Base-by-base conservation (phyloP, 1,140 invertebrate genomes). In the Zaprionus lachaisei region DNA sequence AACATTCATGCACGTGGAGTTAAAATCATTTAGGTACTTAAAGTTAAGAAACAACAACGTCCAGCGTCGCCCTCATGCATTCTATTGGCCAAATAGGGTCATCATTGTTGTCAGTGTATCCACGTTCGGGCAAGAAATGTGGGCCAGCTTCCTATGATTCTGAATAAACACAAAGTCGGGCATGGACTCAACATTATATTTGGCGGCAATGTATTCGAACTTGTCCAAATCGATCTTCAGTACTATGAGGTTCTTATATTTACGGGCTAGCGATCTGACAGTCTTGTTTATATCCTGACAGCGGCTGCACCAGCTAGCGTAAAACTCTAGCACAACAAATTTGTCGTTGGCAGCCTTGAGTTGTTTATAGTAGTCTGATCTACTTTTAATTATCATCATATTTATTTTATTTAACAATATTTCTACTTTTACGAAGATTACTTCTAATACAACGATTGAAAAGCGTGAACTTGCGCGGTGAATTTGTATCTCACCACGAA, bases 291-390 rank as follows among this genome's bases (percentile, higher is more conserved):
- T 96, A 60, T 93, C 91, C 79, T 94, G 94, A 91, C 95, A 96
- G 3, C 95, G 96, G 0, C 95, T 95, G 91, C 93, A 93, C 93
- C 93, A 93, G 4, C 73, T 92, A 34, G 93, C 93, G 60, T 87
- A 92, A 72, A 95, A 95, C 66, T 95, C 95, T 20, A 96, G 92
- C 5, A 96, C 93, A 15, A 96, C 93, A 34, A 96, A 72, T 74
- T 95, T 95, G 17, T 91, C 77, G 1, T 94, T 95, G 44, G 94
- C 94, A 24, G 93, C 93, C 12, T 93, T 91, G 17, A 95, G 24
- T 41, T 72, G 75, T n/a, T 89, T 89, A 44, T 76, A 51, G 28
- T 72, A 89, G 22, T 89, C 84, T 47, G 44, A 71, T 37, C 77
- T 62, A 49, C 68, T 71, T 49, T 81, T 82, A 5, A 85, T 51